These are phyloP conservation scores for Scaptomyza flava DNA, from an alignment of 2,888 invertebrate genomes.

Conservation along the genomic window DNA sequence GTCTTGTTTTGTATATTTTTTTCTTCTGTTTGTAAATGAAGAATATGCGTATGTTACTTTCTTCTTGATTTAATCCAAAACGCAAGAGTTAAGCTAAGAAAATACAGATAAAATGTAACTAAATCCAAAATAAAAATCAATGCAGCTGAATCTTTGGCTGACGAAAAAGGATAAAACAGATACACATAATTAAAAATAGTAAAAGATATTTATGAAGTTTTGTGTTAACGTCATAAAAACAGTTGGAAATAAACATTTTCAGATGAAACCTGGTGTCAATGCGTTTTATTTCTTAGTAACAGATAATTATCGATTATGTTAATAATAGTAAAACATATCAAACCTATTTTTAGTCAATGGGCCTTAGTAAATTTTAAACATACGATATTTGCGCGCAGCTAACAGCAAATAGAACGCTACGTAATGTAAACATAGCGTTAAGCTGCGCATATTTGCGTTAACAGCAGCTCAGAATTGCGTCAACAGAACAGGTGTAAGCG, in stretches of 20 bases:
- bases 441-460: conserved; percentile 5
- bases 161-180: conserved; percentile 3
- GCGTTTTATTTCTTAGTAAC: background rate
- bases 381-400: background rate
- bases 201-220: conserved; percentile 56
- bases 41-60: conserved; percentile 5
- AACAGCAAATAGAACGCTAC: background rate
- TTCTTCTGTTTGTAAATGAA: conserved; percentile 8
- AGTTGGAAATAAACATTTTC: conserved; percentile 59
- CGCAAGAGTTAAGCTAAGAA: conserved; percentile 36
- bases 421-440: background rate
- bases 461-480: conserved; percentile 10
- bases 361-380: background rate
- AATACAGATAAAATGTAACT: conserved; percentile 20
- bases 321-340: too few relatives aligned
- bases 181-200: conserved; percentile 31
- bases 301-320: too few relatives aligned
- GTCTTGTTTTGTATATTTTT: conserved; percentile 1
- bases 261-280: conserved; percentile 35
- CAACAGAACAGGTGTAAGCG: conserved; percentile 8
- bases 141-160: conserved; percentile 26
- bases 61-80: conserved; percentile 25
- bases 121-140: conserved; percentile 12
- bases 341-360: too few relatives aligned
- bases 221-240: conserved; percentile 51